A percentile compares a stretch with the other conserved stretches of the same genome.
phyloP scores from a whole-genome alignment of 2,797 vertebrate genomes.

The Mergus octosetaceus region DNA sequence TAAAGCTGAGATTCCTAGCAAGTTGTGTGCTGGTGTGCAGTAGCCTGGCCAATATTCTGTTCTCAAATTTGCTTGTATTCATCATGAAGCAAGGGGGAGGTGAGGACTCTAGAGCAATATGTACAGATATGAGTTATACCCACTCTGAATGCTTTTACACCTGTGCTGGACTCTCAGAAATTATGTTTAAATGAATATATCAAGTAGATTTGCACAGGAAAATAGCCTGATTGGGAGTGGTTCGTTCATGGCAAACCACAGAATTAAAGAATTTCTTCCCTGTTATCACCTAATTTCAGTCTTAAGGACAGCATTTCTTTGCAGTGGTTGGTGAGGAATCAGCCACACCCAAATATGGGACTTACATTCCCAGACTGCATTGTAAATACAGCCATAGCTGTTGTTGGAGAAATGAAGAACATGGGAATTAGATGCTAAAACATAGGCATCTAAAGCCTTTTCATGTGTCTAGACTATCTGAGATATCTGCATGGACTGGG shows the following conservation, averaged over 20 bases:
- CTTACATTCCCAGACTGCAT: background rate
- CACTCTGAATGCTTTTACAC: background rate
- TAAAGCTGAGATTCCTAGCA: background rate
- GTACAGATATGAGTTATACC: background rate
- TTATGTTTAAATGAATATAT: background rate
- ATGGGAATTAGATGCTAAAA: background rate
- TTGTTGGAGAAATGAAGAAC: background rate
- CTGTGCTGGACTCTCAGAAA: background rate
- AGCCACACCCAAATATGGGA: background rate
- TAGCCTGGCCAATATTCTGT: background rate
- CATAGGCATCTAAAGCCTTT: background rate
- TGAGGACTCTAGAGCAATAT: background rate
- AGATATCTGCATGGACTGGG: background rate
- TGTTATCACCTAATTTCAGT: background rate
- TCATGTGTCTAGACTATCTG: background rate
- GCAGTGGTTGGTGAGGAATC: background rate
- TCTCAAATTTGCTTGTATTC: background rate
- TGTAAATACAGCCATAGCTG: background rate
- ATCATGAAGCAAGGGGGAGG: background rate
- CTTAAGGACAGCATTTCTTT: background rate
- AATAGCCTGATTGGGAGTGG: background rate
- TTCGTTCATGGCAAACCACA: background rate
- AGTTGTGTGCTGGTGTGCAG: rapidly evolving
- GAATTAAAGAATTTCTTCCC: background rate
- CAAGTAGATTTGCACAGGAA: background rate